Percentiles rank a stretch among this genome's conserved stretches.
phyloP scores from a whole-genome alignment of 2,113 vertebrate species.

The Macrotis lagotis region DNA sequence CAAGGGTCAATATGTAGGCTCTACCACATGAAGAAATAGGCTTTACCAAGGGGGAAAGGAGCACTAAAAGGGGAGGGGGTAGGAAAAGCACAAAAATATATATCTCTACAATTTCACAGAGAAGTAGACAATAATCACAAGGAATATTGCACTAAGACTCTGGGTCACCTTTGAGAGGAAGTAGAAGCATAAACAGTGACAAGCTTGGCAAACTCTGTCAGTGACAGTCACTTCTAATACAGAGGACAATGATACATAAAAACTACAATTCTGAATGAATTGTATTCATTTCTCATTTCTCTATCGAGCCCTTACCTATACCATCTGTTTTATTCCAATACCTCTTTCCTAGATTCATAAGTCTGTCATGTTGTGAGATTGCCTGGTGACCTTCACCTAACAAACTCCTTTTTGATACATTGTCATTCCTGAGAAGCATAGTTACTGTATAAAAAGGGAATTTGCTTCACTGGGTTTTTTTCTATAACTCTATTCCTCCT shows the following conservation, averaged over 20 bases:
- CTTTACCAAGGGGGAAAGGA: background rate
- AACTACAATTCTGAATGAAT: background rate
- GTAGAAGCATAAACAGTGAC: background rate
- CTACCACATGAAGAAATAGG: background rate
- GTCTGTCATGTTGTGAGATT: background rate
- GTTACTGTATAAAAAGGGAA: conserved; percentile 32
- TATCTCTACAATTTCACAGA: background rate
- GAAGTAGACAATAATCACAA: no score
- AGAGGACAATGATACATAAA: background rate
- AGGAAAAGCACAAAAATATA: background rate
- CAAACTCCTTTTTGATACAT: conserved; percentile 40
- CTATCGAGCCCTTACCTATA: background rate
- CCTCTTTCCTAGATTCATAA: conserved; percentile 31
- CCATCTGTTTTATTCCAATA: conserved; percentile 3
- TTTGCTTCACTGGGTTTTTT: conserved; percentile 36
- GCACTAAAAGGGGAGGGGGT: background rate
- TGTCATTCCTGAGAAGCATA: conserved; percentile 28
- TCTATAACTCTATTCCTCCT: background rate
- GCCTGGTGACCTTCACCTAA: conserved; percentile 3
- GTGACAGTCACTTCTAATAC: background rate
- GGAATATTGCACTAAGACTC: background rate
- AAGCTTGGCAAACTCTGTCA: background rate
- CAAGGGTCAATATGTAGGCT: no score
- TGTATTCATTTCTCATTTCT: background rate
- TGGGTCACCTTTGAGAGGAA: background rate